phyloP scores from a whole-genome alignment of 1,140 invertebrate species.

The Drosophila sp. region DNA sequence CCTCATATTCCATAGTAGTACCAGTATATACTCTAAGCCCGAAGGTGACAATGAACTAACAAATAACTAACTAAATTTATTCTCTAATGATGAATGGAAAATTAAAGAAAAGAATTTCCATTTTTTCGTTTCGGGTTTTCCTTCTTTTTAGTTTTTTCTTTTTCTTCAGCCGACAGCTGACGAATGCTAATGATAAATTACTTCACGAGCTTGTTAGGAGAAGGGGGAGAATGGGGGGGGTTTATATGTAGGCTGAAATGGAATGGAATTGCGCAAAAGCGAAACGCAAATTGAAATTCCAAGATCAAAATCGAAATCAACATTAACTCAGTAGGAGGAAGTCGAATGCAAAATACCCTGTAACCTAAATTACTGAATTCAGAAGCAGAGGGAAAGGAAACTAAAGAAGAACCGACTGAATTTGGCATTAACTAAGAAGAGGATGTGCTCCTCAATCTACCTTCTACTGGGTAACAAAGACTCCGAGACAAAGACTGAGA shows the following conservation, averaged over 20 bases:
- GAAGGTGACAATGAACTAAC: conserved; percentile 28
- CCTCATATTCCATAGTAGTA: neutral
- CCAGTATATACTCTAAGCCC: conserved; percentile 14
- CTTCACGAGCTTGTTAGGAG: conserved; percentile 55
- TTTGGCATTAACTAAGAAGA: too few relatives aligned
- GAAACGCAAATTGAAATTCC: conserved; percentile 75
- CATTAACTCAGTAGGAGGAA: conserved; percentile 22
- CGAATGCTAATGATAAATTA: conserved; percentile 72
- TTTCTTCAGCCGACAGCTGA: conserved; percentile 38
- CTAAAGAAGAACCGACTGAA: too few relatives aligned
- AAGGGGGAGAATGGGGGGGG: neutral
- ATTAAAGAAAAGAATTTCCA: neutral
- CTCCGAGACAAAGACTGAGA: conserved; percentile 34
- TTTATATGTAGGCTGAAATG: conserved; percentile 9
- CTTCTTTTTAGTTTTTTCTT: neutral
- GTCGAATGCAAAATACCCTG: too few relatives aligned
- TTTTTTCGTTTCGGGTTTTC: conserved; percentile 9
- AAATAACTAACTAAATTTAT: conserved; percentile 33
- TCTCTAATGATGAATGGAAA: conserved; percentile 32
- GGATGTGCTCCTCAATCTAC: too few relatives aligned
- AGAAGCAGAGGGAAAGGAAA: too few relatives aligned
- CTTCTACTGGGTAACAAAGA: conserved; percentile 37
- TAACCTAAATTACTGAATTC: too few relatives aligned
- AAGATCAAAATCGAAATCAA: conserved; percentile 63
- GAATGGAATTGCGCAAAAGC: conserved; percentile 38